Conservation (phyloP, 2,888 invertebrate genomes). For the Girardia tigrina region DNA sequence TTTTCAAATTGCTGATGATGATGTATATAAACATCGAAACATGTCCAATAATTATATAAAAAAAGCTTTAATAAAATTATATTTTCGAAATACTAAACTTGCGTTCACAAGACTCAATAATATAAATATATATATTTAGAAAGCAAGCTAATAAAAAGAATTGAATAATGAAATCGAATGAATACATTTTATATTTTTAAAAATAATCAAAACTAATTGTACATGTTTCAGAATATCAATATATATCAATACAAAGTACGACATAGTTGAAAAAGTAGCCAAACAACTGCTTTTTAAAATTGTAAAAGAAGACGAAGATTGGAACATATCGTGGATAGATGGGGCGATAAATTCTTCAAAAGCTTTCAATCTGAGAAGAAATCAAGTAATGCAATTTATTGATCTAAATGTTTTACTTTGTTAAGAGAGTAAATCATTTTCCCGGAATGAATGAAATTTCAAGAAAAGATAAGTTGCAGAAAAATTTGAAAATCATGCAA, state of each 20-base stretch:
- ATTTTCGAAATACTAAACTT: too few relatives aligned
- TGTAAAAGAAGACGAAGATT: slow-evolving; percentile 10
- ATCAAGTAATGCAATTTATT: neutral
- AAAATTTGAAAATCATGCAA: neutral
- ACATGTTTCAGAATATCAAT: too few relatives aligned
- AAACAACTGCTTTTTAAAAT: neutral
- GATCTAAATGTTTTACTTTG: neutral
- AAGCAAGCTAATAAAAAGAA: too few relatives aligned
- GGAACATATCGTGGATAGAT: slow-evolving; percentile 15
- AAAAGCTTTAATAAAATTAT: too few relatives aligned
- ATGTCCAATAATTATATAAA: too few relatives aligned
- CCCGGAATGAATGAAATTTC: slow-evolving; percentile 15
- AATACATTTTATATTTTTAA: too few relatives aligned
- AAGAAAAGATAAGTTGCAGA: slow-evolving; percentile 5
- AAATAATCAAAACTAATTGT: too few relatives aligned
- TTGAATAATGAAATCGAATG: too few relatives aligned
- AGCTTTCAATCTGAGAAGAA: neutral
- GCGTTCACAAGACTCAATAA: too few relatives aligned
- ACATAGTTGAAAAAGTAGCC: neutral
- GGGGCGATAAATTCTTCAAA: neutral
- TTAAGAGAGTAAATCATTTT: slow-evolving; percentile 1
- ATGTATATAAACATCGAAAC: too few relatives aligned
- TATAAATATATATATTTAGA: too few relatives aligned
- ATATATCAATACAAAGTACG: neutral
- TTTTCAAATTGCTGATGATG: too few relatives aligned